A percentile compares a stretch with the other conserved stretches of the same genome.
Conservation (phyloP, 2,113 vertebrate species). For the Corythoichthys intestinalis region DNA sequence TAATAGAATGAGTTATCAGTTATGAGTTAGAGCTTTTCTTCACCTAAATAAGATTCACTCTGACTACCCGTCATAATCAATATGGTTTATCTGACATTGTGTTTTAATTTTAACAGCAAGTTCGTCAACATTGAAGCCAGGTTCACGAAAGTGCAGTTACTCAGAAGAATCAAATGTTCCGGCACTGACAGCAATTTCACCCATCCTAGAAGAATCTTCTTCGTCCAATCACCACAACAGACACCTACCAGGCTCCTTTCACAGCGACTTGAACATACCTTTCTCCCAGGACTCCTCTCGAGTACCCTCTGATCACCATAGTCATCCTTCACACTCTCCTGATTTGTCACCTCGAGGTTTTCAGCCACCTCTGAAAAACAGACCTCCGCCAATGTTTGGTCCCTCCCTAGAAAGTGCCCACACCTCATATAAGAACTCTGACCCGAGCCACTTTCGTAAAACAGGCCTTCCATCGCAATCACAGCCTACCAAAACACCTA, state of each 20-base stretch:
- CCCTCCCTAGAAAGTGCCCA: conserved; percentile 28
- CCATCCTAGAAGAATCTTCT: conserved; percentile 48
- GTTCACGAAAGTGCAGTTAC: conserved; percentile 26
- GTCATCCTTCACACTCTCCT: conserved; percentile 28
- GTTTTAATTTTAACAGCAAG: conserved; percentile 53
- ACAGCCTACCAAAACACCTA: conserved; percentile 52
- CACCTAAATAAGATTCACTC: not conserved
- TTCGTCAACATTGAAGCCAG: conserved; percentile 57
- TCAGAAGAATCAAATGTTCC: conserved; percentile 44
- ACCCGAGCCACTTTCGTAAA: conserved; percentile 47
- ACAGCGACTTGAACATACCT: conserved; percentile 19
- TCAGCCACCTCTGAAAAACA: conserved; percentile 51
- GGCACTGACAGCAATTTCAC: conserved; percentile 24
- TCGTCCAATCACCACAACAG: conserved; percentile 12
- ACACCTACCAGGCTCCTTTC: conserved; percentile 37
- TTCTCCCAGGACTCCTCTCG: conserved; percentile 22
- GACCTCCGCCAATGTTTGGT: conserved; percentile 37
- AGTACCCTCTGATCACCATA: conserved; percentile 19
- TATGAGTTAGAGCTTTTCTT: not conserved
- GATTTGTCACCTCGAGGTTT: conserved; percentile 39
- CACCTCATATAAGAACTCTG: conserved; percentile 10
- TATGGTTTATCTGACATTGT: not conserved
- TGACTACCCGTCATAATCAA: not conserved
- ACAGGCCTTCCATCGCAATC: conserved; percentile 22
- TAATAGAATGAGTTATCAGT: not conserved